Base-by-base conservation (phyloP, 2,113 vertebrate species). In the Variabilichromis moorii region DNA sequence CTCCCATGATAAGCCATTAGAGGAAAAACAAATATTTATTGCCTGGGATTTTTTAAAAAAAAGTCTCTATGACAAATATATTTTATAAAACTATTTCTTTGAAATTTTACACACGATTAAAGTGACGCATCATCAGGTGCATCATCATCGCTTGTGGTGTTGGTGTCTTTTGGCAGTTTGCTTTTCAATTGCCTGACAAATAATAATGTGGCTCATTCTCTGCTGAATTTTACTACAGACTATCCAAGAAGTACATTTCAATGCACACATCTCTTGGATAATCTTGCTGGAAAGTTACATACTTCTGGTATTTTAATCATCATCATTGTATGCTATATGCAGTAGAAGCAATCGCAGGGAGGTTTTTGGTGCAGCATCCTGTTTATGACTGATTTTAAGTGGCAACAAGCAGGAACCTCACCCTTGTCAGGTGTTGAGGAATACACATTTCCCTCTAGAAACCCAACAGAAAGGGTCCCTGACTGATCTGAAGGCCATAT, bases 1-100 rank as follows among this genome's bases (percentile, higher is more conserved):
- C 8, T 16, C 13, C 12, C 13, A 45, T 73, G 21, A 45, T 16
- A 45, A 73, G 42, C 35, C 3, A 24, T 71, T 71, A 0, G 2
- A 9, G 12, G 66, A 16, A 42, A 71, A 71, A 9, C 21, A 42
- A 9, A 71, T 71, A 11, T 71, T 71, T 42, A 42, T 6, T 42
- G 5, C n/a, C 12, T 16, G 66, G 1, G 5, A 71, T 12, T 57
- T 55, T 40, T 51, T 0, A 0, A 0, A 1, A 19, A 17, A 63
- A 66, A 66, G 10, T 21, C 12, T 14, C 35, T 21, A 3, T 66
- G 19, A 37, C 61, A 66, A 35, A 37, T 66, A 37, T 37, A 66
- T 37, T 37, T n/a, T 21, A 66, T 37, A 21, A 37, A 21, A 66
- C 6, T 21, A 37, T 66, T 35, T n/a, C 17, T 66, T 5, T 66